A percentile compares a stretch with the other conserved stretches of the same genome.
Evolutionary conservation across 1,140 invertebrate species (phyloP).

Genomic region (Centruroides sculpturatus): DNA sequence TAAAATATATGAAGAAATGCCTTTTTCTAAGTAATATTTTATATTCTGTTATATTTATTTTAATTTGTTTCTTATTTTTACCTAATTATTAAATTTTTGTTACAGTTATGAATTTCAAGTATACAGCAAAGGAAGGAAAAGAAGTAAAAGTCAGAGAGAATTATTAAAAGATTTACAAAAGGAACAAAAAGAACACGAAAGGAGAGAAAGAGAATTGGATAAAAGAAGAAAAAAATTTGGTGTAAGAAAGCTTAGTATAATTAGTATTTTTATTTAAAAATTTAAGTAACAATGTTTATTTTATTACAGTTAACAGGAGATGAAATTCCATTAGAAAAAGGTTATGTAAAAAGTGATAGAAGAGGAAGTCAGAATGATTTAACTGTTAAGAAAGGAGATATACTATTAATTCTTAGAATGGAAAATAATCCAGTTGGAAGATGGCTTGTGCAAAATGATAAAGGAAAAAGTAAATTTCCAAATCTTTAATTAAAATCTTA

Average conservation of each 20-base stretch:
- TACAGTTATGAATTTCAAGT: too few species aligned
- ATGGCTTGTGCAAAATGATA: conserved; percentile 19
- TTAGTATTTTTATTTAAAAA: neutral
- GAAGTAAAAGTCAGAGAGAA: conserved; percentile 15
- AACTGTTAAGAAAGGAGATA: conserved; percentile 15
- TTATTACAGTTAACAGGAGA: conserved; percentile 14
- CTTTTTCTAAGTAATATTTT: neutral
- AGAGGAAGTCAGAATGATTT: conserved; percentile 9
- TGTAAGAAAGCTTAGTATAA: neutral
- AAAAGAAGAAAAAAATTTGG: conserved; percentile 10
- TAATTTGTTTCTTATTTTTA: too few species aligned
- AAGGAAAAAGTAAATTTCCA: conserved; percentile 12
- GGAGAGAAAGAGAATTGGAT: conserved; percentile 20
- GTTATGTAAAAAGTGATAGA: conserved; percentile 15
- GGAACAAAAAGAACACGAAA: conserved; percentile 13
- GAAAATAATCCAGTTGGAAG: conserved; percentile 17
- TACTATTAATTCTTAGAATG: conserved; percentile 17
- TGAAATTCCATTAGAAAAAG: conserved; percentile 17
- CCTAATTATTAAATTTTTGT: too few species aligned
- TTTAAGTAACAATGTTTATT: neutral
- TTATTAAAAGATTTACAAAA: conserved; percentile 10
- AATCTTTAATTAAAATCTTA: neutral
- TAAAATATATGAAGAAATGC: conserved; percentile 12
- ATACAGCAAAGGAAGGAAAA: conserved; percentile 10
- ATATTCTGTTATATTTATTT: too few species aligned